Base-by-base conservation (phyloP, 2,888 invertebrate species). In the Bombylius discolor region DNA sequence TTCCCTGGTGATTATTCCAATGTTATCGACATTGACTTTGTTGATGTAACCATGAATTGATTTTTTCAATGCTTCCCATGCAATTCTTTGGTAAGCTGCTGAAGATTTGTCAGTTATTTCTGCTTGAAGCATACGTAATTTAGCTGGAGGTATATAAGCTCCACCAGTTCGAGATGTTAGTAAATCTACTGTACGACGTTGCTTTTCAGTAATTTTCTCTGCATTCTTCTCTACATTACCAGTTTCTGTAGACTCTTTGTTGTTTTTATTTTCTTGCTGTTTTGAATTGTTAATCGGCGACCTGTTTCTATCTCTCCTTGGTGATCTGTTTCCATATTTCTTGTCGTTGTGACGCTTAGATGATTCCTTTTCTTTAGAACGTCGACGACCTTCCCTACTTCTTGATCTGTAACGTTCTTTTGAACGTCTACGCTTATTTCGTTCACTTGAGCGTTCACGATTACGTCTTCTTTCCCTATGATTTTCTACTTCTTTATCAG, bases 1-100 rank as follows among this genome's bases (percentile, higher is more conserved):
- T 70, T 98, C 91, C 56, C 89, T 80, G 0, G 96, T 91, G 56
- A 99, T 94, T 53, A 90, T 84, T 1, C 85, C 87, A 61, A 99
- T 90, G 70, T 99, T 99, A 13, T 92, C 87, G 0, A 89, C 89
- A 70, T 98, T 99, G 2, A 98, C 88, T 78, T 98, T 99, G 76
- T 99, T 99, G 57, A 99, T 94, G 63, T 89, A 87, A 64, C 99
- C 99, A 68, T 98, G 96, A 61, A 99, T 90, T 9, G 95, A 96
- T 72, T 99, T 99, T 71, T 99, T 99, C 32, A 99, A 75, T 0
- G 96, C 95, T 76, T 99, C 98, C 99, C 99, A 99, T 2, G 98
- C 90, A 51, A 99, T 84, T 63, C 98, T 79, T 72, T 99, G 99
- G 74, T 92, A 99, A 3, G 92, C 91, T 33, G 86, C 83, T 59